phyloP scores from a whole-genome alignment of 2,113 vertebrate genomes.

The Leucosticte australis region DNA sequence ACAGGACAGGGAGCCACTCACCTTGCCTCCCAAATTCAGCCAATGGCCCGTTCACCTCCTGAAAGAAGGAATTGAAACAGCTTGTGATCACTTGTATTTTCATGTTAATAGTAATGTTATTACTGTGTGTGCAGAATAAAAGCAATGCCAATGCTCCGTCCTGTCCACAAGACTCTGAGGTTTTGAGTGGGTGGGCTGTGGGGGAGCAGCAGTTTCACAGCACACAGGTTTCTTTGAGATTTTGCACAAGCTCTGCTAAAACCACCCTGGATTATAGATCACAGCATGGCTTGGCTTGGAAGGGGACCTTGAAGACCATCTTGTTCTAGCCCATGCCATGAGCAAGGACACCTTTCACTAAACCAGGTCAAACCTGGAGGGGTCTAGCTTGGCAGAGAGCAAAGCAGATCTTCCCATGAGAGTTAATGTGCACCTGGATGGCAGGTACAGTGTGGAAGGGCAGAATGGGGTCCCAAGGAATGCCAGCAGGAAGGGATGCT shows the following conservation, averaged over 20 bases:
- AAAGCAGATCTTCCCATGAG: not conserved
- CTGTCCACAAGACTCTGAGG: not conserved
- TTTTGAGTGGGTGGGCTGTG: not conserved
- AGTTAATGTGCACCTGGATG: not conserved
- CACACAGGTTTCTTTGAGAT: fast-evolving
- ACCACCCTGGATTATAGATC: not conserved
- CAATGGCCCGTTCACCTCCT: slow-evolving; percentile 81
- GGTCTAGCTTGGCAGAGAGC: not conserved
- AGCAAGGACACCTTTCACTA: not conserved
- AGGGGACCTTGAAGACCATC: not conserved
- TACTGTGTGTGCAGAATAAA: not conserved
- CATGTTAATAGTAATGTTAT: not conserved
- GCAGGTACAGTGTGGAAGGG: not conserved
- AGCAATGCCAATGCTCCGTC: not conserved
- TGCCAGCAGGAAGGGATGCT: not conserved
- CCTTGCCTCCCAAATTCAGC: slow-evolving; percentile 90
- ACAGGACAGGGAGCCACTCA: slow-evolving; percentile 45
- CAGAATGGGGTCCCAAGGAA: not conserved
- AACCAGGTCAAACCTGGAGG: not conserved
- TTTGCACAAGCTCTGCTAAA: not conserved
- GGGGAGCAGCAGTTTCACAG: not conserved
- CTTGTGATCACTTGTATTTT: not conserved
- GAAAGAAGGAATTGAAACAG: not conserved
- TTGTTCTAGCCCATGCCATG: not conserved
- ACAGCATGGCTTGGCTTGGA: not conserved